These are phyloP conservation scores for Crocallis elinguaria DNA, from an alignment of 2,888 invertebrate genomes.

Conservation along the genomic window DNA sequence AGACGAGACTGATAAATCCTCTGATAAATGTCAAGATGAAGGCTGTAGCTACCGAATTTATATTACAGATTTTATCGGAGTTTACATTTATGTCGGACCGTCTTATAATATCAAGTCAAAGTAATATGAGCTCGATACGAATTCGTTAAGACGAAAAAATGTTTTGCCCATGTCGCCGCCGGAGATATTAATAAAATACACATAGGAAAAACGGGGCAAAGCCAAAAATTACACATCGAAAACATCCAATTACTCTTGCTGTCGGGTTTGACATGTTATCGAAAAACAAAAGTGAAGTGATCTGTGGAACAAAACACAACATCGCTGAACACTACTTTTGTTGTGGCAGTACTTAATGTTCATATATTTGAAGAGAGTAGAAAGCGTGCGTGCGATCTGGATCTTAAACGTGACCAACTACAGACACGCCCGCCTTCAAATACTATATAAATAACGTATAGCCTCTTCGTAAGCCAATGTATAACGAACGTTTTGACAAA, in stretches of 20 bases:
- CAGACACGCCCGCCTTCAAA: no score
- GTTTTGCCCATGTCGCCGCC: slow-evolving; percentile 3
- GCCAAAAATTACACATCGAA: slow-evolving; percentile 21
- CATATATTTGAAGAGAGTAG: not conserved
- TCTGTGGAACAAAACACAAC: slow-evolving; percentile 33
- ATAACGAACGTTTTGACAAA: no score
- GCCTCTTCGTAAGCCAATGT: no score
- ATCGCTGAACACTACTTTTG: slow-evolving; percentile 7
- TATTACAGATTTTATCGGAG: no score
- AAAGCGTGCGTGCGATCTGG: no score
- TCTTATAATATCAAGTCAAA: slow-evolving; percentile 3
- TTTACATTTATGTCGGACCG: no score
- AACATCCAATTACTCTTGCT: slow-evolving; percentile 37
- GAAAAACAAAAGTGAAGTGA: slow-evolving; percentile 31
- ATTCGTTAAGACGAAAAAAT: slow-evolving; percentile 12
- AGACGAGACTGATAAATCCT: no score
- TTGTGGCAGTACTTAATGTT: slow-evolving; percentile 10
- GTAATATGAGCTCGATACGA: slow-evolving; percentile 7
- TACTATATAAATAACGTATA: no score
- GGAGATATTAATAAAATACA: slow-evolving; percentile 16
- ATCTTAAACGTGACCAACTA: no score
- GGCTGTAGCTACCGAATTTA: no score
- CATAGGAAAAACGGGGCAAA: slow-evolving; percentile 18
- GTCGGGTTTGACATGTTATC: slow-evolving; percentile 31
- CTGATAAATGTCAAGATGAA: no score